Base-by-base conservation (phyloP, 2,888 invertebrate genomes). In the Argyresthia goedartella region DNA sequence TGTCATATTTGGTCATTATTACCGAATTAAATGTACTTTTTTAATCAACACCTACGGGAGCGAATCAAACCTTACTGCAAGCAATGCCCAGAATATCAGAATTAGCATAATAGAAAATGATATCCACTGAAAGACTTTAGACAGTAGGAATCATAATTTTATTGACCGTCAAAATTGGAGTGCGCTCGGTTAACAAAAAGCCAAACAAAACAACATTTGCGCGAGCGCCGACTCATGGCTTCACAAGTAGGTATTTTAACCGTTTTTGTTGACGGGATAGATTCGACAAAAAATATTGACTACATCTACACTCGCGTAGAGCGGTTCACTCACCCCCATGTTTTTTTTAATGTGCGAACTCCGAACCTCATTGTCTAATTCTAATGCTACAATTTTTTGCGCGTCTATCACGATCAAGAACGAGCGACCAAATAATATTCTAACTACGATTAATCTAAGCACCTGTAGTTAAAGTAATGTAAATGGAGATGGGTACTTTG, bases 331-430 rank as follows among this genome's bases (percentile, higher is more conserved):
- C 72, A 84, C 82, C 84, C 76, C 76, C 61, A 48, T 48, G 72
- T 70, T 69, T 72, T 76, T 76, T 73, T 71, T 72, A 80, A 82
- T 81, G 79, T 81, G 81, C 80, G 76, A 77, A 78, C 69, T 50
- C 14, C 50, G 50, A 50, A 50, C 50, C 76, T 80, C 81, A 77
- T 81, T 80, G 81, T 79, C 76, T 77, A 43, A 25, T 51, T 79
- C 76, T 77, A 43, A 25, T 51, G 72, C 63, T 67, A 62, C 62
- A 64, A 69, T 78, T 81, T 82, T 81, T 82, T 81, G 25, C 25
- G 4, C 44, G 44, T 51, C 44, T 44, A 44, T 44, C 16, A 14
- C 14, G 44, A 44, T 44, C 14, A 25, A 25, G 25, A 25, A 25
- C 25, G 39, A 11, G 9, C n/a, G 39, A 39, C 9, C 9, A 39